phyloP scores from a whole-genome alignment of 2,113 vertebrate genomes.

The Odontesthes bonariensis region DNA sequence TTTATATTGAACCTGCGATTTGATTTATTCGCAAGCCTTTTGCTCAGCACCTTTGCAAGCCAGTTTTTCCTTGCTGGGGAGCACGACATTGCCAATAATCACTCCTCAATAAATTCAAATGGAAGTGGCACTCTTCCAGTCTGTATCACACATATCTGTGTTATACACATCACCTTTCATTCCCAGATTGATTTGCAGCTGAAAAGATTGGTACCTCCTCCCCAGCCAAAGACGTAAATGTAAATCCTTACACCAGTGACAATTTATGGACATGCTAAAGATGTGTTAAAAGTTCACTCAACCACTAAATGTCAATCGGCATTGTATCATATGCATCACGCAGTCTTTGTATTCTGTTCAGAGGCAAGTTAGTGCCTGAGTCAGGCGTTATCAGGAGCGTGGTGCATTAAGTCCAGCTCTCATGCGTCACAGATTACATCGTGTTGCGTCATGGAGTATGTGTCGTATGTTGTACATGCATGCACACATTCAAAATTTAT shows the following conservation, averaged over 20 bases:
- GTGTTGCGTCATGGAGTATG: slow-evolving; percentile 12
- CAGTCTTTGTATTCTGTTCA: slow-evolving; percentile 30
- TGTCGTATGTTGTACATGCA: slow-evolving; percentile 15
- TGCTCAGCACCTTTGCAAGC: slow-evolving; percentile 59
- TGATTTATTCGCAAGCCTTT: slow-evolving; percentile 72
- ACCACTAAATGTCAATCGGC: slow-evolving; percentile 60
- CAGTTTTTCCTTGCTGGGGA: slow-evolving; percentile 70
- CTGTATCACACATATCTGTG: slow-evolving; percentile 58
- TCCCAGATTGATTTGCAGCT: slow-evolving; percentile 72
- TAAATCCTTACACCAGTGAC: slow-evolving; percentile 60
- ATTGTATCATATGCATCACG: slow-evolving; percentile 42
- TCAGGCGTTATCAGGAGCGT: slow-evolving; percentile 2
- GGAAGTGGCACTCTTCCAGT: slow-evolving; percentile 65
- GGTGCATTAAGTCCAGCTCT: neutral
- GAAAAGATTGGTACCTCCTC: slow-evolving; percentile 54
- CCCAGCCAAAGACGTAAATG: slow-evolving; percentile 51
- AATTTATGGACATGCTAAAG: slow-evolving; percentile 63
- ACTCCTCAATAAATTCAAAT: slow-evolving; percentile 75
- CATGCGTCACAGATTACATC: slow-evolving; percentile 44
- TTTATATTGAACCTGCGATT: slow-evolving; percentile 63
- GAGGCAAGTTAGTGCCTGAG: slow-evolving; percentile 13
- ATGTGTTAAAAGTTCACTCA: slow-evolving; percentile 73
- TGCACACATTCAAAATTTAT: neutral
- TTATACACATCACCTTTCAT: slow-evolving; percentile 70
- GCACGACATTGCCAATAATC: slow-evolving; percentile 72